phyloP scores from a whole-genome alignment of 2,797 vertebrate species.

The Borostomias antarcticus region DNA sequence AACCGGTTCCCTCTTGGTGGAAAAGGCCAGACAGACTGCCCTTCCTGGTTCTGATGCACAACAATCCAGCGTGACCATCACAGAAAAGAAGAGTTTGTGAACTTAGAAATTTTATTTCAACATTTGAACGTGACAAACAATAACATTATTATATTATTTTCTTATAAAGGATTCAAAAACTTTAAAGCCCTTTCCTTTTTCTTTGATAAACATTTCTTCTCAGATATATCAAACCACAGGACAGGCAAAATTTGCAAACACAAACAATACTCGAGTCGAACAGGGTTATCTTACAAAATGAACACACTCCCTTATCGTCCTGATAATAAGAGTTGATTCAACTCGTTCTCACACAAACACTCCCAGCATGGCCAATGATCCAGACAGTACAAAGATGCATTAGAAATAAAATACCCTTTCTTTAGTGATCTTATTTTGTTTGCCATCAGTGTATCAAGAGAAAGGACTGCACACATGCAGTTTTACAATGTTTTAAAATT shows the following conservation, averaged over 20 bases:
- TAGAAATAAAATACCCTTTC: constrained; percentile 13
- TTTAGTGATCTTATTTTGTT: constrained; percentile 14
- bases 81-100: constrained; percentile 9
- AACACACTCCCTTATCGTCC: constrained; percentile 34
- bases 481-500: constrained; percentile 29
- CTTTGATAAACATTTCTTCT: constrained; percentile 42
- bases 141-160: constrained; percentile 46
- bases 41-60: too few relatives aligned
- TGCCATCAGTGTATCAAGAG: constrained; percentile 13
- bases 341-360: constrained; percentile 49
- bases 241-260: constrained; percentile 42
- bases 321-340: constrained; percentile 53
- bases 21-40: too few relatives aligned
- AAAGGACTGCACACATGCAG: constrained; percentile 33
- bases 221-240: constrained; percentile 59
- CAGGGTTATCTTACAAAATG: constrained; percentile 34
- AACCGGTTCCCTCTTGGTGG: too few relatives aligned
- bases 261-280: constrained; percentile 27
- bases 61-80: background rate
- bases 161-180: constrained; percentile 55
- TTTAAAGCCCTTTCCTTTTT: constrained; percentile 58
- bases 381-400: constrained; percentile 25
- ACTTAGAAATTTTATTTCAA: constrained; percentile 61
- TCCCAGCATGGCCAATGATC: constrained; percentile 36
- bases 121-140: constrained; percentile 51